Percentiles rank a stretch among this genome's conserved stretches.
Evolutionary conservation across 2,113 vertebrate genomes (phyloP).

Genomic region (Paradoxurus hermaphroditus): DNA sequence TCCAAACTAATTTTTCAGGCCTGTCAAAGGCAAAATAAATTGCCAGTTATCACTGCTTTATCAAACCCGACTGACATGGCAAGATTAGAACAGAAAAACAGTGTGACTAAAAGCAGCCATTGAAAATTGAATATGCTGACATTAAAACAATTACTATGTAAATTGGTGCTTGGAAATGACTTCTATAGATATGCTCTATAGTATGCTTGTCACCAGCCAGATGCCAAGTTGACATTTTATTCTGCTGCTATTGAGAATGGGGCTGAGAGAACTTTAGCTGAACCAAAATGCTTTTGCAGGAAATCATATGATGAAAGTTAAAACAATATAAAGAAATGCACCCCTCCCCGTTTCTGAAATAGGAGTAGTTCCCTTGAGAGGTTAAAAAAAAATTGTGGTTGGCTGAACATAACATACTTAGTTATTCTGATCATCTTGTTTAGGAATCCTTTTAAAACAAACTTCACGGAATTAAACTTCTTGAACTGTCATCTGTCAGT

Average conservation of each 20-base stretch:
- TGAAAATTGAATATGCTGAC: conserved; percentile 80
- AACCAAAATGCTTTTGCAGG: conserved; percentile 51
- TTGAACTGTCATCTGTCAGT: not conserved
- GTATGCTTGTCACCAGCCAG: conserved; percentile 65
- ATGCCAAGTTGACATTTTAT: conserved; percentile 72
- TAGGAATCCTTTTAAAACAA: conserved; percentile 26
- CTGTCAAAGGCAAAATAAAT: conserved; percentile 80
- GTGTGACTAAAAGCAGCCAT: conserved; percentile 73
- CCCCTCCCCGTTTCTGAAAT: not conserved
- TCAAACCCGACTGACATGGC: conserved; percentile 75
- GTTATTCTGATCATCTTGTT: not conserved
- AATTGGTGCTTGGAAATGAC: conserved; percentile 76
- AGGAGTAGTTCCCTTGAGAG: not conserved
- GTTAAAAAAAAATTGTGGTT: not conserved
- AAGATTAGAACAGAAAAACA: conserved; percentile 77
- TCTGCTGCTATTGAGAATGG: conserved; percentile 36
- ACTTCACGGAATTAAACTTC: not conserved
- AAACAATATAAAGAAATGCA: conserved; percentile 1
- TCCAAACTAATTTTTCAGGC: conserved; percentile 73
- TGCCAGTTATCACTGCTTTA: conserved; percentile 79
- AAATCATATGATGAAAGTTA: not conserved
- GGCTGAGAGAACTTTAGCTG: conserved; percentile 65
- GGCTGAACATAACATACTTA: conserved; percentile 28
- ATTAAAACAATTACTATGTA: conserved; percentile 83
- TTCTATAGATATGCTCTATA: conserved; percentile 62